phyloP scores from a whole-genome alignment of 2,888 invertebrate genomes.

The Rhodophaea formosa region DNA sequence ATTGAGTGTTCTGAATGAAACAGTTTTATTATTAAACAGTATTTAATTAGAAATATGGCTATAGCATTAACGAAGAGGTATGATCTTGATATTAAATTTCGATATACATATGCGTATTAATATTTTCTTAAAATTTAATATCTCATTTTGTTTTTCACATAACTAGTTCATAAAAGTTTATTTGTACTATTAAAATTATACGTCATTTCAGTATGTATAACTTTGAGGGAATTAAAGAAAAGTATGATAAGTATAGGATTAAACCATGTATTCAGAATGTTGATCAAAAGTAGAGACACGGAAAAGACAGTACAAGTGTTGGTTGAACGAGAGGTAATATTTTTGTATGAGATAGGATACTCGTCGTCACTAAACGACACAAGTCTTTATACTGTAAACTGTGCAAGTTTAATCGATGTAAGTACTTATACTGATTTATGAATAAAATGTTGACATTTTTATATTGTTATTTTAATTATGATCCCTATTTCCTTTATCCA shows the following conservation, averaged over 20 bases:
- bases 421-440: conserved; percentile 73
- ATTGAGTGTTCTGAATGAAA: no score
- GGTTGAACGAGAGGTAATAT: conserved; percentile 61
- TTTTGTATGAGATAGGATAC: conserved; percentile 69
- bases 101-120: not conserved
- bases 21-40: no score
- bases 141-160: not conserved
- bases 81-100: not conserved
- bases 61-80: not conserved
- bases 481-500: not conserved
- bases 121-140: not conserved
- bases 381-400: conserved; percentile 66
- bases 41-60: no score
- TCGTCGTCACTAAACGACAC: conserved; percentile 43
- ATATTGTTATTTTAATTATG: conserved; percentile 34
- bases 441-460: conserved; percentile 79
- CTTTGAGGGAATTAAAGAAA: not conserved
- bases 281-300: conserved; percentile 19
- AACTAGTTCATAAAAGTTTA: not conserved
- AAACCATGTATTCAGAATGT: conserved; percentile 13
- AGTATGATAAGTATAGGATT: not conserved
- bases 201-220: not conserved
- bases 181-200: not conserved
- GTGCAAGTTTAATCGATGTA: conserved; percentile 57
- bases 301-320: conserved; percentile 50